These are phyloP conservation scores for Hoplodrina blanda DNA, from an alignment of 2,888 invertebrate genomes.

Conservation along the genomic window DNA sequence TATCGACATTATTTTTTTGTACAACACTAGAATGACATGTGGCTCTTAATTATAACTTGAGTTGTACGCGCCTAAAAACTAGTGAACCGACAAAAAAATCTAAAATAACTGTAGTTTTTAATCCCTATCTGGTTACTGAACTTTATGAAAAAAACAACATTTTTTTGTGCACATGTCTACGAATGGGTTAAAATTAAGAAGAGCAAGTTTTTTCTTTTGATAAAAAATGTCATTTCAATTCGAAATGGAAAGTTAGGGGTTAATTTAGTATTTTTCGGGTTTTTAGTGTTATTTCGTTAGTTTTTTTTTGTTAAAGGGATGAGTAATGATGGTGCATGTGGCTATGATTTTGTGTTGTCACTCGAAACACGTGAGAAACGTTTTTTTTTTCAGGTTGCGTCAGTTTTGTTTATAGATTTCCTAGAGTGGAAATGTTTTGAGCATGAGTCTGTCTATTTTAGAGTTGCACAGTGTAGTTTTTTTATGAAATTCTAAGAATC, in stretches of 20 bases:
- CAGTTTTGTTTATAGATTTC: conserved; percentile 66
- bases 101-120: conserved; percentile 86
- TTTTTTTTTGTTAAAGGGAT: conserved; percentile 73
- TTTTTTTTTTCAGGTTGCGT: conserved; percentile 56
- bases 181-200: conserved; percentile 88
- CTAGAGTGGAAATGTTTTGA: conserved; percentile 57
- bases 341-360: conserved; percentile 81
- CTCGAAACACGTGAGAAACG: conserved; percentile 84
- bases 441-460: conserved; percentile 43
- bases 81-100: conserved; percentile 83
- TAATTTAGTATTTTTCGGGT: conserved; percentile 83
- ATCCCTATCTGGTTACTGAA: conserved; percentile 89
- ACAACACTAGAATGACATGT: conserved; percentile 82
- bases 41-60: conserved; percentile 88
- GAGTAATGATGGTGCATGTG: conserved; percentile 86
- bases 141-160: conserved; percentile 76
- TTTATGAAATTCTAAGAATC: conserved; percentile 27
- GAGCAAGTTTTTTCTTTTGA: conserved; percentile 65
- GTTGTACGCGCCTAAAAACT: conserved; percentile 84
- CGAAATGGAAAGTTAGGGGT: conserved; percentile 87
- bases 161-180: conserved; percentile 79
- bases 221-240: conserved; percentile 87
- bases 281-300: conserved; percentile 73
- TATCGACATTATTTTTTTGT: conserved; percentile 52
- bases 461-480: conserved; percentile 3